Evolutionary conservation across 2,113 vertebrate genomes (phyloP).

Genomic region (Microcebus lehilahytsara): DNA sequence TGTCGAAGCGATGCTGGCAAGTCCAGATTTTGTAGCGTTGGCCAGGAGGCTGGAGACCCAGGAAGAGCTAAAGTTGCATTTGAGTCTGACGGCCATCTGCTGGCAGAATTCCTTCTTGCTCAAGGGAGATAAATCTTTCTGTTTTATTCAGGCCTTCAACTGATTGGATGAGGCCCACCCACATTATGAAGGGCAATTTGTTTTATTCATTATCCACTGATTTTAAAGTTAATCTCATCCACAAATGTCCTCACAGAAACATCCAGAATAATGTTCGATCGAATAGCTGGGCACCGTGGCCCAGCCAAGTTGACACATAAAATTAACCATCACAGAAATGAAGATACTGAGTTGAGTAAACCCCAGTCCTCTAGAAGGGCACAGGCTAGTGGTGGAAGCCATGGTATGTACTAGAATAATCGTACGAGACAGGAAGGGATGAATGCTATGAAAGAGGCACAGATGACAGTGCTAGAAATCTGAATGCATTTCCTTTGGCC

Average conservation of each 20-base stretch:
- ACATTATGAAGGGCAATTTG: not conserved
- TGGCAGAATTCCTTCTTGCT: not conserved
- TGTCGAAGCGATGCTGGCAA: not conserved
- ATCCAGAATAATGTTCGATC: not conserved
- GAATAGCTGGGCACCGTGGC: not conserved
- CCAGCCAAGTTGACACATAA: not conserved
- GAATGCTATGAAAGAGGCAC: not conserved
- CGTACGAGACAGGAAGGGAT: not conserved
- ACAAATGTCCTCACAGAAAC: not conserved
- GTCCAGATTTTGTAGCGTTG: not conserved
- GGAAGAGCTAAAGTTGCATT: not conserved
- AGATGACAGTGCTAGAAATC: not conserved
- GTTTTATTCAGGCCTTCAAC: not conserved
- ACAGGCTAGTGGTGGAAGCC: not conserved
- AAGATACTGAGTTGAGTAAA: not conserved
- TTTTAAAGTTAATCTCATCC: not conserved
- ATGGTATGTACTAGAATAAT: not conserved
- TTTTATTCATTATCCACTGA: not conserved
- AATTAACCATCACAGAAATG: not conserved
- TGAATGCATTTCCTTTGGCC: not conserved
- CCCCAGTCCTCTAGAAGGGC: not conserved
- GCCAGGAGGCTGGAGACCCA: not conserved
- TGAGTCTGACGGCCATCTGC: not conserved
- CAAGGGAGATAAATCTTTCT: not conserved
- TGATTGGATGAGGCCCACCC: not conserved